A percentile compares a stretch with the other conserved stretches of the same genome.
Conservation (phyloP, 2,888 invertebrate genomes). For the Petrolisthes cinctipes region DNA sequence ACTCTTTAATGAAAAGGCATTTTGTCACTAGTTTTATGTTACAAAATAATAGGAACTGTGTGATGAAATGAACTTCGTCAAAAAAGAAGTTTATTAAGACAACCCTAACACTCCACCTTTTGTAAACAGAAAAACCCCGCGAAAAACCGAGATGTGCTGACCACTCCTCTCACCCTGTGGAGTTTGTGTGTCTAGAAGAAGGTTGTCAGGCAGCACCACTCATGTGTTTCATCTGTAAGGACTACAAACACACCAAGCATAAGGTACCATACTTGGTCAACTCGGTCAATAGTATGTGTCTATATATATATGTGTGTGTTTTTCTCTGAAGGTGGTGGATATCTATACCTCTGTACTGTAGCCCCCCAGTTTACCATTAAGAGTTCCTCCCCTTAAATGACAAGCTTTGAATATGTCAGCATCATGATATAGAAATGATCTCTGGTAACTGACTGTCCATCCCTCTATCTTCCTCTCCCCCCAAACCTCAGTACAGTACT, state of each 20-base stretch:
- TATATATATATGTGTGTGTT: background rate
- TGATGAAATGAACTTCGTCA: too few relatives aligned
- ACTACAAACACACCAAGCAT: slow-evolving; percentile 66
- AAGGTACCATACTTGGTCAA: slow-evolving; percentile 69
- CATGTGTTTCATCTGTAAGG: slow-evolving; percentile 75
- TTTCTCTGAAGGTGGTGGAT: background rate
- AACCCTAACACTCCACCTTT: slow-evolving; percentile 66
- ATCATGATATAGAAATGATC: too few relatives aligned
- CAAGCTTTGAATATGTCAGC: too few relatives aligned
- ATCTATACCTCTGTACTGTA: background rate
- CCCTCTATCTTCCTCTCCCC: too few relatives aligned
- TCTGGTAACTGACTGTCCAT: too few relatives aligned
- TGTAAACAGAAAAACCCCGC: slow-evolving; percentile 74
- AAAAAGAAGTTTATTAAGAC: too few relatives aligned
- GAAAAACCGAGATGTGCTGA: slow-evolving; percentile 74
- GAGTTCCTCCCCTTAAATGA: background rate
- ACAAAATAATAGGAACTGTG: too few relatives aligned
- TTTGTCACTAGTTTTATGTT: too few relatives aligned
- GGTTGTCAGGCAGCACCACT: slow-evolving; percentile 73
- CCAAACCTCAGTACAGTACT: too few relatives aligned
- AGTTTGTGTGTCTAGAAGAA: slow-evolving; percentile 74
- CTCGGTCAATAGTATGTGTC: background rate
- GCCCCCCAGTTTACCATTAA: background rate
- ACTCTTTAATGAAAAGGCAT: too few relatives aligned
- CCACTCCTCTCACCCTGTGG: slow-evolving; percentile 74